Evolutionary conservation across 2,888 invertebrate genomes (phyloP).

Genomic region (Drosophila borborema): DNA sequence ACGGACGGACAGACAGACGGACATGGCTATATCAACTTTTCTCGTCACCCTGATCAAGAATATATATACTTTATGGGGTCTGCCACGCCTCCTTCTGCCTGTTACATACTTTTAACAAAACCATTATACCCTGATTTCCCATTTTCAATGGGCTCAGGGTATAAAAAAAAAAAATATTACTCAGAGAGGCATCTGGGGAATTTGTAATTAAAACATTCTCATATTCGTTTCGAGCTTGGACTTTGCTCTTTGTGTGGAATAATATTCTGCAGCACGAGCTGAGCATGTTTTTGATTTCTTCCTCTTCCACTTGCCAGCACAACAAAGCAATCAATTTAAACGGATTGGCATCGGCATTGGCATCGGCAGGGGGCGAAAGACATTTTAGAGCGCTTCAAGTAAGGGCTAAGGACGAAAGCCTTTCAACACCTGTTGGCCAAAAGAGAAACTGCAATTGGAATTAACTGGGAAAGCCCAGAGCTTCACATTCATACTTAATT

Average conservation of each 20-base stretch:
- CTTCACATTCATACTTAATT: constrained; percentile 8
- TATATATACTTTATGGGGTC: too few species aligned
- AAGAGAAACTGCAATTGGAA: constrained; percentile 21
- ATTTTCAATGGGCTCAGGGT: too few species aligned
- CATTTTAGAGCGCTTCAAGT: background rate
- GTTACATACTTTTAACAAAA: too few species aligned
- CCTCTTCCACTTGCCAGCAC: background rate
- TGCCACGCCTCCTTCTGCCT: too few species aligned
- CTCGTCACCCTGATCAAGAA: too few species aligned
- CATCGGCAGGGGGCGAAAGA: background rate
- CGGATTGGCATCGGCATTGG: constrained; percentile 22
- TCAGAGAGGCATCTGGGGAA: constrained; percentile 56
- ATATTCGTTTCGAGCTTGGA: constrained; percentile 24
- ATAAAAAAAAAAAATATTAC: constrained; percentile 40
- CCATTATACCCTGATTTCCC: too few species aligned
- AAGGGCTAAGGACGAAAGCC: background rate
- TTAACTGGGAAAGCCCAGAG: background rate
- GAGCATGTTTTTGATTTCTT: constrained; percentile 3
- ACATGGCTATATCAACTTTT: too few species aligned
- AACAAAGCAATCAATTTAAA: constrained; percentile 67
- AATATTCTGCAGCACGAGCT: constrained; percentile 10
- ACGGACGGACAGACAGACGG: too few species aligned
- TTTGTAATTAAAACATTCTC: constrained; percentile 75
- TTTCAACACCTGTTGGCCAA: constrained; percentile 17
- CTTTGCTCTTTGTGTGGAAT: constrained; percentile 13